These are phyloP conservation scores for Microcaecilia unicolor DNA, from an alignment of 2,797 vertebrate genomes.

Conservation along the genomic window DNA sequence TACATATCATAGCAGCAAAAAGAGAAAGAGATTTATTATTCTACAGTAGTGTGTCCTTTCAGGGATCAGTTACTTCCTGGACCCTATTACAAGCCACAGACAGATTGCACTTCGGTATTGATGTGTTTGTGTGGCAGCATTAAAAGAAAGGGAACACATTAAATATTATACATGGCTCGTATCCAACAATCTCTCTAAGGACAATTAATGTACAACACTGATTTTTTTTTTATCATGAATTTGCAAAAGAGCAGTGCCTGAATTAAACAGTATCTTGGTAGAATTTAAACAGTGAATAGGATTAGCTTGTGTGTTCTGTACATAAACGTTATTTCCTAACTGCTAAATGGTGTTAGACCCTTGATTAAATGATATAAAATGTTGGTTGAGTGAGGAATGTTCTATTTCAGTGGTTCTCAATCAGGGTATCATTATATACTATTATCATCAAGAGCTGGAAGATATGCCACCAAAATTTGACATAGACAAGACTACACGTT, in stretches of 20 bases:
- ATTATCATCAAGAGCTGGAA: too few species aligned
- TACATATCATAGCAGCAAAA: not conserved
- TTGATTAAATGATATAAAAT: too few species aligned
- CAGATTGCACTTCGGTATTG: conserved; percentile 10
- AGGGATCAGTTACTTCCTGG: conserved; percentile 20
- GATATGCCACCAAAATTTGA: too few species aligned
- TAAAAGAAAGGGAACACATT: conserved; percentile 1
- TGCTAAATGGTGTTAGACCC: too few species aligned
- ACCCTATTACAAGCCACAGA: conserved; percentile 7
- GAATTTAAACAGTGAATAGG: too few species aligned
- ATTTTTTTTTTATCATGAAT: conserved; percentile 4
- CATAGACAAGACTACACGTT: too few species aligned
- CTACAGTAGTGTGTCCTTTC: conserved; percentile 13
- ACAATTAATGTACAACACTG: conserved; percentile 6
- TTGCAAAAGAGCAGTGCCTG: conserved; percentile 1
- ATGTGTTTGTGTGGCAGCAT: conserved; percentile 10
- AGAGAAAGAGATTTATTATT: not conserved
- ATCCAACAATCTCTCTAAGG: not conserved
- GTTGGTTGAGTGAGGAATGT: too few species aligned
- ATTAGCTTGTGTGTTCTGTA: too few species aligned
- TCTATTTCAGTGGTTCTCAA: too few species aligned
- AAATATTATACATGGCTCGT: not conserved
- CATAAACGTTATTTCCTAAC: too few species aligned
- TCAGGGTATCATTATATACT: too few species aligned
- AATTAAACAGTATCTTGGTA: not conserved